These are phyloP conservation scores for Eulemur rubriventer DNA, from an alignment of 2,797 vertebrate species.

Conservation along the genomic window DNA sequence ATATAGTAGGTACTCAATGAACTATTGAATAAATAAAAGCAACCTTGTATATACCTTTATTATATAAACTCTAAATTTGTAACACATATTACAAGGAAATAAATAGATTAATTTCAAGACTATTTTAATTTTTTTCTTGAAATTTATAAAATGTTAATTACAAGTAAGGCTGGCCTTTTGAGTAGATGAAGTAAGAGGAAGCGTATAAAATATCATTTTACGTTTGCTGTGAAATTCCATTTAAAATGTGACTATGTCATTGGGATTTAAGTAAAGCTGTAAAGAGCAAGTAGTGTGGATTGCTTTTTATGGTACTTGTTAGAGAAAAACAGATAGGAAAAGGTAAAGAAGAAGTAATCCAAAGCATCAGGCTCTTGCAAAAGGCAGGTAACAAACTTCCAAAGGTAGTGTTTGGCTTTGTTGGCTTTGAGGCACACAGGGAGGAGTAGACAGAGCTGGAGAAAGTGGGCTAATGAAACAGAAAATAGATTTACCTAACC, in stretches of 20 bases:
- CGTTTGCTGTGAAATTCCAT: not conserved
- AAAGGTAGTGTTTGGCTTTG: not conserved
- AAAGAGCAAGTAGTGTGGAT: not conserved
- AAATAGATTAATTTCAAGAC: not conserved
- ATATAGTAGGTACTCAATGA: not conserved
- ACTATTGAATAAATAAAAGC: not conserved
- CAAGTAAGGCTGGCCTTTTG: not conserved
- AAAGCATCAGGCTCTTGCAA: not conserved
- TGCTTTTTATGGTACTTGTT: not conserved
- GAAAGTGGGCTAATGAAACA: not conserved
- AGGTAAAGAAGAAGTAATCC: not conserved
- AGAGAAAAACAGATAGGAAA: not conserved
- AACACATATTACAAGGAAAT: not conserved
- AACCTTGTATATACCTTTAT: not conserved
- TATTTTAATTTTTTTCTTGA: not conserved
- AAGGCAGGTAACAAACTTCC: not conserved
- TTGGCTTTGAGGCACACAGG: not conserved
- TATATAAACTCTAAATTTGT: not conserved
- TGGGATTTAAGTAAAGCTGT: not conserved
- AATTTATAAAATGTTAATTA: not conserved
- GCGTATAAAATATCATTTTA: not conserved
- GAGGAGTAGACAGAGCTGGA: not conserved
- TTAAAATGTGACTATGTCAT: not conserved
- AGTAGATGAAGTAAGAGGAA: not conserved
- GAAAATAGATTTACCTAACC: conserved; percentile 25